Evolutionary conservation across 1,140 invertebrate species (phyloP).

Genomic region (Drosophila sp.): DNA sequence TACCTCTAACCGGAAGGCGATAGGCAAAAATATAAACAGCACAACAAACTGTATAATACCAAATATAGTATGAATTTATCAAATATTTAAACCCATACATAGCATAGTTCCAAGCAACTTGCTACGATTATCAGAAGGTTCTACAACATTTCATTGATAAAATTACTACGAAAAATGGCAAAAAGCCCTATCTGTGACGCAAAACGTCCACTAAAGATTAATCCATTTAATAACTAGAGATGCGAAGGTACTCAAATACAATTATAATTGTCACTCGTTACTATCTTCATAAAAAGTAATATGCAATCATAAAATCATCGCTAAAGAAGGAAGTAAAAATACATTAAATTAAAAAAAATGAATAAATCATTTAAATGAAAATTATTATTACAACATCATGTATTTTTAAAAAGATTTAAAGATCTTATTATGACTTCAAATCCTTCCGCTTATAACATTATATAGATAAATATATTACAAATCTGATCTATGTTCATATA

Average conservation of each 20-base stretch:
- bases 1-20: conserved; percentile 37
- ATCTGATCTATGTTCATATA: too few species aligned
- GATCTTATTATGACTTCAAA: too few species aligned
- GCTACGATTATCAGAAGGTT: conserved; percentile 42
- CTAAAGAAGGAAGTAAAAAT: too few species aligned
- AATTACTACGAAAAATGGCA: conserved; percentile 66
- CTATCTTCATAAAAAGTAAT: too few species aligned
- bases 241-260: not conserved
- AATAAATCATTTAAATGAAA: too few species aligned
- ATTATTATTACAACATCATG: too few species aligned
- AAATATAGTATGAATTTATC: conserved; percentile 9
- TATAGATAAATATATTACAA: too few species aligned
- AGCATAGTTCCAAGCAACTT: conserved; percentile 16
- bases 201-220: conserved; percentile 26
- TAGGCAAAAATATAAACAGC: conserved; percentile 6
- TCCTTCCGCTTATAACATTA: not conserved
- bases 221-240: conserved; percentile 18
- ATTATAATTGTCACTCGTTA: too few species aligned
- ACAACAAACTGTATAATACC: not conserved
- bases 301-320: too few species aligned
- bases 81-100: conserved; percentile 18
- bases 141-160: conserved; percentile 72
- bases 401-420: too few species aligned
- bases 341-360: too few species aligned
- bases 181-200: not conserved